Evolutionary conservation across 2,797 vertebrate genomes (phyloP), one percentile per base, ranked within the genome.

Genomic region (Apogon talboti): DNA sequence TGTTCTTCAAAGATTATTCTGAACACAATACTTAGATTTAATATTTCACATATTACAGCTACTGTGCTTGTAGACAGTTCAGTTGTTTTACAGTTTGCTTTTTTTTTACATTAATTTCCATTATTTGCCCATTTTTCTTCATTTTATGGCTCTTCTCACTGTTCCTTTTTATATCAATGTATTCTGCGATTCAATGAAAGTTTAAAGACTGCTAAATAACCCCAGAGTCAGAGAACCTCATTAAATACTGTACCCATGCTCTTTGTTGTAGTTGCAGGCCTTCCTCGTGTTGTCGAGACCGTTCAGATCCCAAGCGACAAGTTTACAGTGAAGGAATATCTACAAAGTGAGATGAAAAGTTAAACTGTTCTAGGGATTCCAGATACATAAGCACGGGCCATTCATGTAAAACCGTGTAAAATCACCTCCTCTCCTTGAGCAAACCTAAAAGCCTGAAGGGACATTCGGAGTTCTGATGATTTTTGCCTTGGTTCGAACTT

Each of bases 311-410:
- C 92, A 86, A 0, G 85, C 94, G 0, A 78, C 12, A 67, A 96
- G 72, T 44, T 85, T 86, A 66, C 95, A 96, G 77, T 95, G 95
- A 44, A 96, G 71, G 0, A 91, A 96, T 9, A 96, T 82, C 96
- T 96, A 81, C 48, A 2, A 12, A 21, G 21, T 0, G 19, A 21
- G 19, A 21, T 21, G 19, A 21, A 1, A 30, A 28, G 7, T 13
- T 0, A 49, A 1, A 3, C 24, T 11, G 11, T 10, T 35, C 11
- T 8, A 38, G 2, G 11, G 42, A 11, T 58, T 33, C n/a, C 1
- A 48, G 5, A 43, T 7, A 7, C 2, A 9, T 10, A n/a, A 11
- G 44, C 0, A 14, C 15, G 7, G 55, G 8, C 5, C 14, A 0
- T 13, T 0, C 11, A 19, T 8, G 5, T 18, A 7, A 16, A 18